Conservation (phyloP, 2,888 invertebrate species). For the Sceliomorpha sp. region DNA sequence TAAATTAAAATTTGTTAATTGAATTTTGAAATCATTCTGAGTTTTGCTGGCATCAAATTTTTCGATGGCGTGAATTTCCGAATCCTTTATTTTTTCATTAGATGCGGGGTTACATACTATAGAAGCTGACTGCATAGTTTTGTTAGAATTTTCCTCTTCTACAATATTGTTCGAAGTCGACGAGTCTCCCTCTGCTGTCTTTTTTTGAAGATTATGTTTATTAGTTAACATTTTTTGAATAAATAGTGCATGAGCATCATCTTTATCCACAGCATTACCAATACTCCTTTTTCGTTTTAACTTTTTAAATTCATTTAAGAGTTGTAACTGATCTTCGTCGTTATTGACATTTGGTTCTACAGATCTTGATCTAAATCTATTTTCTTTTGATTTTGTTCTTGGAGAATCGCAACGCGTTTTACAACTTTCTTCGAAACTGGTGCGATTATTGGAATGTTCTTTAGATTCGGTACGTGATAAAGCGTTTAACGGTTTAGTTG, state of each 20-base stretch:
- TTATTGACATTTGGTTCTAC: constrained; percentile 44
- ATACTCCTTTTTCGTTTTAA: constrained; percentile 59
- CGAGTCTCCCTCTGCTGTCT: too few species aligned
- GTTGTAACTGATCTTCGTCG: constrained; percentile 52
- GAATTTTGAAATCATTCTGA: constrained; percentile 68
- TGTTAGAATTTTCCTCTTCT: too few species aligned
- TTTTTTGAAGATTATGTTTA: constrained; percentile 1
- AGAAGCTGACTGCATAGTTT: constrained; percentile 2
- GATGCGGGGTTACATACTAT: constrained; percentile 8
- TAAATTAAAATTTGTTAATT: constrained; percentile 70
- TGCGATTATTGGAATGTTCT: too few species aligned
- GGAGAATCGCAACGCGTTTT: constrained; percentile 18
- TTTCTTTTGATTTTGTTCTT: constrained; percentile 11
- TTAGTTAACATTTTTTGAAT: constrained; percentile 5
- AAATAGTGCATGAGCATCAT: constrained; percentile 33
- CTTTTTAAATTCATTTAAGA: constrained; percentile 62
- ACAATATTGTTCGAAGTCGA: too few species aligned
- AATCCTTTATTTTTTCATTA: constrained; percentile 11
- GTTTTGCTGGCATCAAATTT: constrained; percentile 23
- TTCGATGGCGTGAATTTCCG: not conserved
- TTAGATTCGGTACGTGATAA: constrained; percentile 16
- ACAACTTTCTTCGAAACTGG: constrained; percentile 3
- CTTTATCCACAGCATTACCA: constrained; percentile 47
- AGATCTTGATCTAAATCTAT: constrained; percentile 52
- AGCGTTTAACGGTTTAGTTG: constrained; percentile 3